Conservation (phyloP, 2,797 vertebrate species). For the Lagorchestes hirsutus region DNA sequence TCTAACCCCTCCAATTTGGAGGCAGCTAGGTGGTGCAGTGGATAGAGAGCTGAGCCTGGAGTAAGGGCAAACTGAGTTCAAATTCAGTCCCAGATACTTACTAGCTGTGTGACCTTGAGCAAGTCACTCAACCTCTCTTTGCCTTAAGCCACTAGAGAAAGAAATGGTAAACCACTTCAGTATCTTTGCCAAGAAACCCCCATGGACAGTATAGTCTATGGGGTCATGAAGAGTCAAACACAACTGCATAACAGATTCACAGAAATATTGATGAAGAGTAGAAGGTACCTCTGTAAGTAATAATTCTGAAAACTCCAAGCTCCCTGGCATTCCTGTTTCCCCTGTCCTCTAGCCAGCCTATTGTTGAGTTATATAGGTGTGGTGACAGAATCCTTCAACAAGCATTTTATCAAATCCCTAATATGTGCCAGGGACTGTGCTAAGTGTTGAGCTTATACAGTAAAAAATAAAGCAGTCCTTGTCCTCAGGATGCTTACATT, state of each 20-base stretch:
- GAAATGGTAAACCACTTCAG: not conserved
- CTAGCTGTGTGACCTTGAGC: not conserved
- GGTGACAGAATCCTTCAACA: not conserved
- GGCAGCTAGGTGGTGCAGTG: not conserved
- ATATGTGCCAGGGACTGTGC: not conserved
- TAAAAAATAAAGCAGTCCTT: not conserved
- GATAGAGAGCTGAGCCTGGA: not conserved
- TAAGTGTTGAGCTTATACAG: not conserved
- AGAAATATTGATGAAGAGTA: not conserved
- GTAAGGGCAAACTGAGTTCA: not conserved
- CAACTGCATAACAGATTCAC: not conserved
- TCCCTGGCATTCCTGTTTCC: not conserved
- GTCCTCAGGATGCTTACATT: not conserved
- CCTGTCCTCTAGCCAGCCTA: not conserved
- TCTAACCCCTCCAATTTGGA: not conserved
- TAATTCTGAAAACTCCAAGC: not conserved
- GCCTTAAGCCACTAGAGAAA: not conserved
- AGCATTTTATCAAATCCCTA: not conserved
- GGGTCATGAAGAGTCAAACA: not conserved
- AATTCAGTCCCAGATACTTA: not conserved
- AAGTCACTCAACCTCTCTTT: not conserved
- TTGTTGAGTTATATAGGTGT: not conserved
- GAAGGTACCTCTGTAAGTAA: not conserved
- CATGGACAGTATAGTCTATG: not conserved
- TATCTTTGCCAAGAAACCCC: not conserved